A percentile compares a stretch with the other conserved stretches of the same genome.
Conservation (phyloP, 2,113 vertebrate species). For the Zeus faber region DNA sequence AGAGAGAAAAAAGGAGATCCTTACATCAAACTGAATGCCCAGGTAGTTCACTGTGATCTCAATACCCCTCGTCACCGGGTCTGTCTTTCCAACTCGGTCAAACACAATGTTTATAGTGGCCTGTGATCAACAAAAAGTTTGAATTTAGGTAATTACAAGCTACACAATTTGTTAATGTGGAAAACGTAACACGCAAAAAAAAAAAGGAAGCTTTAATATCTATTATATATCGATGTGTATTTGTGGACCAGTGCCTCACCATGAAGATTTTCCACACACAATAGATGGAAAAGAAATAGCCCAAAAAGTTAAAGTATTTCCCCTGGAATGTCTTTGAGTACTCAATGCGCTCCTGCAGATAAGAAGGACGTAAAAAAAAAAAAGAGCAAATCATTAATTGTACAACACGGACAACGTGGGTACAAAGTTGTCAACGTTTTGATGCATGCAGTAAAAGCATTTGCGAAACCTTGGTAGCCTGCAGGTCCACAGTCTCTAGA, state of each 20-base stretch:
- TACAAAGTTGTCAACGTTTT: too few species aligned
- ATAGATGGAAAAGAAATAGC: conserved; percentile 99
- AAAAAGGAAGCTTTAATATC: too few species aligned
- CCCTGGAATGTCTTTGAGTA: conserved; percentile 99
- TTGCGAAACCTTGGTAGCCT: conserved; percentile 88
- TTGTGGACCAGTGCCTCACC: too few species aligned
- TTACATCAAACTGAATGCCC: conserved; percentile 98
- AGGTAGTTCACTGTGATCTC: conserved; percentile 99
- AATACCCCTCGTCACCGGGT: conserved; percentile 97
- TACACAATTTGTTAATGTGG: not conserved
- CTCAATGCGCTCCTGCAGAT: conserved; percentile 90
- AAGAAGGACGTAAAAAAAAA: conserved; percentile 15
- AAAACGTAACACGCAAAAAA: not conserved
- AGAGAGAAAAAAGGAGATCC: conserved; percentile 37
- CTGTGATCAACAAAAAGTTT: conserved; percentile 67
- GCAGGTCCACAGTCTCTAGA: conserved; percentile 94
- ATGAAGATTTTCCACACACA: conserved; percentile 99
- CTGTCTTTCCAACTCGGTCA: conserved; percentile 96
- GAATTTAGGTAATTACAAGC: too few species aligned
- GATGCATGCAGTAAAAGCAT: not conserved
- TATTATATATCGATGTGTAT: too few species aligned
- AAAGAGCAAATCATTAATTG: conserved; percentile 1
- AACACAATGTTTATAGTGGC: conserved; percentile 99
- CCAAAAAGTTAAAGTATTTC: conserved; percentile 97
- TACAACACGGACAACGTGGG: too few species aligned